These are phyloP conservation scores for Cinclus cinclus DNA, from an alignment of 2,113 vertebrate species.

Conservation along the genomic window DNA sequence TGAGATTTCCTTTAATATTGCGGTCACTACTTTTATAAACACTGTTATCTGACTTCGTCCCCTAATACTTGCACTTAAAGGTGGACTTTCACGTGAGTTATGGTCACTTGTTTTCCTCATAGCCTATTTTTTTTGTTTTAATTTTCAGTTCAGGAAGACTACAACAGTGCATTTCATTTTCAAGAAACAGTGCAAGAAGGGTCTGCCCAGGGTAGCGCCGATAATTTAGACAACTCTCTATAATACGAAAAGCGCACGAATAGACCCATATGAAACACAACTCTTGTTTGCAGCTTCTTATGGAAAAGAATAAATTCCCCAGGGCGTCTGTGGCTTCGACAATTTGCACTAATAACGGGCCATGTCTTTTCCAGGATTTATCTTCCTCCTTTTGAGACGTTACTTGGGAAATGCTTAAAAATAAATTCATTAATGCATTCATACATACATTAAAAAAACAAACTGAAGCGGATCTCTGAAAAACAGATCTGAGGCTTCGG, in stretches of 20 bases:
- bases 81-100: background rate
- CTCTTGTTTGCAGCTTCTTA: background rate
- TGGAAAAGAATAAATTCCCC: background rate
- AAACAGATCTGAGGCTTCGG: background rate
- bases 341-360: background rate
- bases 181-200: background rate
- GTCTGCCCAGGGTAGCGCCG: background rate
- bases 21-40: background rate
- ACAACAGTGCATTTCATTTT: background rate
- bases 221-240: background rate
- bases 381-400: background rate
- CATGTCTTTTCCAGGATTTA: background rate
- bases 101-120: background rate
- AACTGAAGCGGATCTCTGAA: background rate
- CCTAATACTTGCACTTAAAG: background rate
- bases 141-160: background rate
- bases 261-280: background rate
- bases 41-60: background rate
- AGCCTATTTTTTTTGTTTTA: too few relatives aligned
- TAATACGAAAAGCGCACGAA: background rate
- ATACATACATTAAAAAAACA: too few relatives aligned
- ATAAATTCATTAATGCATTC: background rate
- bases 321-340: background rate
- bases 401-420: background rate
- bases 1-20: background rate